Conservation (phyloP, 2,797 vertebrate species). For the Enteromius fasciolatus region DNA sequence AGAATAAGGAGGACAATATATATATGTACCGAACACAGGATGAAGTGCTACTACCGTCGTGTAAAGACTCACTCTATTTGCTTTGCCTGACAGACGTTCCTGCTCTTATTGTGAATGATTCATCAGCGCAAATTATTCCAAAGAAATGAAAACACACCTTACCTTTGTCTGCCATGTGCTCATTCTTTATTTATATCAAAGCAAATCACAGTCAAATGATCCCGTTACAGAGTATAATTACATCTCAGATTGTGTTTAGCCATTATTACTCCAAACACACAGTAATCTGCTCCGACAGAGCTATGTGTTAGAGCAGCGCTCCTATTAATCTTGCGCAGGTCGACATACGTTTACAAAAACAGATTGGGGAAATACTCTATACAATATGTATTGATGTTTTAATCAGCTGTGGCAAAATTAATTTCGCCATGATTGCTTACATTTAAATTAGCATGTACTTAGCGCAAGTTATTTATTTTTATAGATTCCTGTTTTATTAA, state of each 20-base stretch:
- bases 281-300: conserved; percentile 96
- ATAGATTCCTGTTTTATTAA: conserved; percentile 93
- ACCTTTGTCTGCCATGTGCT: conserved; percentile 70
- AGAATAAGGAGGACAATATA: conserved; percentile 73
- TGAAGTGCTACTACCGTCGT: conserved; percentile 12
- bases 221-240: conserved; percentile 94
- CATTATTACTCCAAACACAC: conserved; percentile 96
- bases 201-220: conserved; percentile 93
- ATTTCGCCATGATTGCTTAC: conserved; percentile 99
- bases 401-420: conserved; percentile 99
- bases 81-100: conserved; percentile 3
- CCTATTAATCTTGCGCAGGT: conserved; percentile 99
- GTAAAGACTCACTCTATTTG: conserved; percentile 1
- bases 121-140: conserved; percentile 13
- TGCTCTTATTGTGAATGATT: conserved; percentile 21
- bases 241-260: conserved; percentile 96
- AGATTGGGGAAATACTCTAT: conserved; percentile 98
- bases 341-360: conserved; percentile 99
- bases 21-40: conserved; percentile 72
- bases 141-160: conserved; percentile 29
- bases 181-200: conserved; percentile 86
- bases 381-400: conserved; percentile 99
- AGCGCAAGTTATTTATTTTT: conserved; percentile 97
- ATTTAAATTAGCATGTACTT: conserved; percentile 99
- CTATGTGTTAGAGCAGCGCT: conserved; percentile 98